Percentiles rank a stretch among this genome's conserved stretches.
Conservation (phyloP, 2,888 invertebrate species). For the Hydriomena furcata region DNA sequence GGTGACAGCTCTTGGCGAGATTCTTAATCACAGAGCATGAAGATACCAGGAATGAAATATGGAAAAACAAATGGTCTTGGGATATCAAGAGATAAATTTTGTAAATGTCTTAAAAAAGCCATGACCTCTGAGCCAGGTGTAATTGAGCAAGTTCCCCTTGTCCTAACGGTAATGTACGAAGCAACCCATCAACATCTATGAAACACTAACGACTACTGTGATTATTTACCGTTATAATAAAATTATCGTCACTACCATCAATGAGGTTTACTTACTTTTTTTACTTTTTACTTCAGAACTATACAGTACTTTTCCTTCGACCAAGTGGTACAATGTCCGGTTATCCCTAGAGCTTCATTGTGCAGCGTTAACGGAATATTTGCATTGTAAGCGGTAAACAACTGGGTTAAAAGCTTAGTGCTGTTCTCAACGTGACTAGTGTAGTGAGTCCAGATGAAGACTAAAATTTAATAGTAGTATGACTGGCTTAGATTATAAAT, state of each 20-base stretch:
- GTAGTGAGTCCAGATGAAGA: constrained; percentile 35
- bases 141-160: constrained; percentile 32
- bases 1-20: constrained; percentile 32
- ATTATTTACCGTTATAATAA: constrained; percentile 39
- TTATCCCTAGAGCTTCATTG: constrained; percentile 42
- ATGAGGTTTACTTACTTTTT: constrained; percentile 11
- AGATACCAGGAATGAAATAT: constrained; percentile 9
- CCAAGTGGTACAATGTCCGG: constrained; percentile 44
- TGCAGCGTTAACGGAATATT: constrained; percentile 59
- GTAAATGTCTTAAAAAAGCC: constrained; percentile 21
- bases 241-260: constrained; percentile 33
- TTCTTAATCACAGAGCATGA: constrained; percentile 18
- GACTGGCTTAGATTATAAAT: constrained; percentile 13
- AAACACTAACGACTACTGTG: constrained; percentile 30
- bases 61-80: constrained; percentile 8
- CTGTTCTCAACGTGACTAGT: constrained; percentile 43
- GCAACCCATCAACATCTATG: constrained; percentile 22
- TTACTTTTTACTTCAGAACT: constrained; percentile 7
- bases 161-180: constrained; percentile 28
- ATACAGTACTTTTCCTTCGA: constrained; percentile 5
- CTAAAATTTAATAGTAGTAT: constrained; percentile 35
- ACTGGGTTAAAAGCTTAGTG: constrained; percentile 73
- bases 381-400: constrained; percentile 53
- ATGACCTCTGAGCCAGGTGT: constrained; percentile 29
- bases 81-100: constrained; percentile 3